Base-by-base conservation (phyloP, 53 echinoderm and acorn worm species). In the Paracentrotus lividus region DNA sequence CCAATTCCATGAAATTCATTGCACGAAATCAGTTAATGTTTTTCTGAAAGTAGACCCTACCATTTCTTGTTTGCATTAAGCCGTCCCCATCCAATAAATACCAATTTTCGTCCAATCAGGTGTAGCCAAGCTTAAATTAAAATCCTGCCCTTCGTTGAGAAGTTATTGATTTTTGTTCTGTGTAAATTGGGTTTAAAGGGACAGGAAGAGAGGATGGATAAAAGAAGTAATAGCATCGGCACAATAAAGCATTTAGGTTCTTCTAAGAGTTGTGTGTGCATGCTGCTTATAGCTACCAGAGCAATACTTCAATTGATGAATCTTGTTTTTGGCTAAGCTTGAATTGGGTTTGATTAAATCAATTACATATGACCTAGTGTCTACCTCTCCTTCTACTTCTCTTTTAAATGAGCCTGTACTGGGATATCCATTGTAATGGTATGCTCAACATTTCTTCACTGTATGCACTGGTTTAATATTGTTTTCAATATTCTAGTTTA, bases 101-200 rank as follows among this genome's bases (percentile, higher is more conserved):
- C 61, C 61, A 69, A 18, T 69, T 20, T 34, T 69, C 38, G 26
- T 69, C 38, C 38, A 69, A 69, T 38, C 26, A 26, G 0, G 61
- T 61, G 61, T 69, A 36, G 38, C 69, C 34, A 69, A 69, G 38
- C 69, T 69, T 14, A 38, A 38, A 69, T 69, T 69, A 69, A 69
- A 69, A 69, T 69, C 61, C 61, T 69, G 36, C 36, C 9, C 34
- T 34, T 34, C 36, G 16, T 38, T 16, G 36, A 8, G 36, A 34
- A 16, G 2, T 69, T 34, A 69, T 69, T 69, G 69, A 69, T 69
- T 34, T 4, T 16, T 1, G 31, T 36, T 36, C 68, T 36, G 1
- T 69, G 69, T 69, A 69, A 38, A 69, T 36, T 69, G 8, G 36
- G 18, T 36, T 69, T 69, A 69, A 69, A 69, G 36, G 18, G 36